Evolutionary conservation across 1,140 invertebrate genomes (phyloP).

Genomic region (Neodiprion pinetum): DNA sequence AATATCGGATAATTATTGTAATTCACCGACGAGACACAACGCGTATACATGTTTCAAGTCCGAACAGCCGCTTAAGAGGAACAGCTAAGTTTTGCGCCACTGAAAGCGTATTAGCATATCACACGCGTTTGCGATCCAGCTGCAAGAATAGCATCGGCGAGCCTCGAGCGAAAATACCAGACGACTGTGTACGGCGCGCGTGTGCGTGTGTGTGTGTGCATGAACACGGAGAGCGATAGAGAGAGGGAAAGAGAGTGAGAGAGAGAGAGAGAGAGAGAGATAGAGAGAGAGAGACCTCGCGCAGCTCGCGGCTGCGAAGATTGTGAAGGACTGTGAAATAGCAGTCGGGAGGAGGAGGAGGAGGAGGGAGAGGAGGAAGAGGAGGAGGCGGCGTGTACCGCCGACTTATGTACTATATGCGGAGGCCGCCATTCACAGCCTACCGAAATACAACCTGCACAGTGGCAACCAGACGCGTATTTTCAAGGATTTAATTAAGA

Average conservation of each 20-base stretch:
- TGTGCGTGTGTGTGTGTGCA: too few relatives aligned
- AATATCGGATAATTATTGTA: background rate
- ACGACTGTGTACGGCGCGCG: background rate
- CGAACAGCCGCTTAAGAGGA: background rate
- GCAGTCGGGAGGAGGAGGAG: background rate
- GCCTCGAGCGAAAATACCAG: conserved; percentile 6
- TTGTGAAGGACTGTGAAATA: conserved; percentile 3
- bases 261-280: too few relatives aligned
- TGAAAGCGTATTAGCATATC: conserved; percentile 7
- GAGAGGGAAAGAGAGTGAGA: too few relatives aligned
- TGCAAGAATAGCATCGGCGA: conserved; percentile 4
- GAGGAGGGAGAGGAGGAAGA: background rate
- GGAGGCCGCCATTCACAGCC: conserved; percentile 1
- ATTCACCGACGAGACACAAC: too few relatives aligned
- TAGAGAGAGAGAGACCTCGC: too few relatives aligned
- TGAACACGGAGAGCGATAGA: too few relatives aligned
- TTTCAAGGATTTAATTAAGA: conserved; percentile 15
- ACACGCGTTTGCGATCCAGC: conserved; percentile 6
- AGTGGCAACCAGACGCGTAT: background rate
- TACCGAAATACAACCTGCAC: background rate
- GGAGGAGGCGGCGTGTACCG: background rate
- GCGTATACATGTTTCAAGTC: background rate
- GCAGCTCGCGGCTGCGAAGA: background rate
- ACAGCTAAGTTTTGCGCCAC: conserved; percentile 2
- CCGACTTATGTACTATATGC: background rate